Conservation (phyloP, 2,888 invertebrate species). For the Prosopocoilus inquinatus region DNA sequence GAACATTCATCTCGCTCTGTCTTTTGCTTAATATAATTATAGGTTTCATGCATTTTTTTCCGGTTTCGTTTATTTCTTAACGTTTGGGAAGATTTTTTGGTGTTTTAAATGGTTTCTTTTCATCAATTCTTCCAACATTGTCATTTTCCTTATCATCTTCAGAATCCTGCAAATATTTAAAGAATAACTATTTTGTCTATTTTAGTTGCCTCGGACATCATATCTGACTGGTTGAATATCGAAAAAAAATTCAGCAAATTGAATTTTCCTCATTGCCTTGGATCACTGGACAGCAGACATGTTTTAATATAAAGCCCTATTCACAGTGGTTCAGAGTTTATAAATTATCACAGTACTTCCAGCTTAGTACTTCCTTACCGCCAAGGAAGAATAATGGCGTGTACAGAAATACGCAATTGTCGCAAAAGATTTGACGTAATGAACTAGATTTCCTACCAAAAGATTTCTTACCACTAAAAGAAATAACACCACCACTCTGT, state of each 20-base stretch:
- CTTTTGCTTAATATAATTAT: background rate
- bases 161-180: slow-evolving; percentile 4
- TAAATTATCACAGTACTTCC: slow-evolving; percentile 28
- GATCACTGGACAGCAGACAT: slow-evolving; percentile 29
- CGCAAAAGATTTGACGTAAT: slow-evolving; percentile 1
- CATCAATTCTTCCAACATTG: background rate
- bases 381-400: slow-evolving; percentile 24
- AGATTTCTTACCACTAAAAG: background rate
- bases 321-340: slow-evolving; percentile 24
- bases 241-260: slow-evolving; percentile 18
- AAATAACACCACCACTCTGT: slow-evolving; percentile 3
- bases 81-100: slow-evolving; percentile 4
- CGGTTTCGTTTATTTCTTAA: background rate
- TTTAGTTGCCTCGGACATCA: slow-evolving; percentile 26
- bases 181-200: slow-evolving; percentile 4
- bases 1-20: background rate
- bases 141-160: background rate
- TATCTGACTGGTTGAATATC: slow-evolving; percentile 24
- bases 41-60: background rate
- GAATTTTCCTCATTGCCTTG: slow-evolving; percentile 29
- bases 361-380: slow-evolving; percentile 31
- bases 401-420: slow-evolving; percentile 10
- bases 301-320: slow-evolving; percentile 23
- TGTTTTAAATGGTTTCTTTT: background rate
- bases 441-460: slow-evolving; percentile 12